Conservation (phyloP, 1,140 invertebrate species). For the Drosophila rufa region DNA sequence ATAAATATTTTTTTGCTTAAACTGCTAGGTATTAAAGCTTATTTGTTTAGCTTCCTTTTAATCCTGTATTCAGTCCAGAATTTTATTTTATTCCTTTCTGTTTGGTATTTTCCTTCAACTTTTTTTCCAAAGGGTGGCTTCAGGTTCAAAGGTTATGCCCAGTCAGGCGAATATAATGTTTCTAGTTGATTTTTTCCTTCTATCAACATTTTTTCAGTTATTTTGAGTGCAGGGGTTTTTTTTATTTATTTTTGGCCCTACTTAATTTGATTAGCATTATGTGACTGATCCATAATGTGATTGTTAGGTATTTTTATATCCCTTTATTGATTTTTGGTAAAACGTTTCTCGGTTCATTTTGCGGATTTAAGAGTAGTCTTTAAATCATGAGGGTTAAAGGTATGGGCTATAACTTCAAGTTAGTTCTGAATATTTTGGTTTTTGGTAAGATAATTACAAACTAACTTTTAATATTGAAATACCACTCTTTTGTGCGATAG, state of each 20-base stretch:
- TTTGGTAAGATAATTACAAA: too few species aligned
- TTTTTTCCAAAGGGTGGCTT: background rate
- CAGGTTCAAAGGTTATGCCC: slow-evolving; percentile 59
- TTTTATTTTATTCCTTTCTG: slow-evolving; percentile 1
- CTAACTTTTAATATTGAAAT: too few species aligned
- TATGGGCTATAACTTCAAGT: background rate
- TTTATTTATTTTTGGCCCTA: slow-evolving; percentile 43
- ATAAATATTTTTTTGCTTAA: too few species aligned
- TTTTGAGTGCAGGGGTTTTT: slow-evolving; percentile 22
- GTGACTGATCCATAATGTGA: background rate
- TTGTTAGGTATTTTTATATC: slow-evolving; percentile 34
- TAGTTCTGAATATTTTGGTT: background rate
- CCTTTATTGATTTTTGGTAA: slow-evolving; percentile 53
- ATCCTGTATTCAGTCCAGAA: slow-evolving; percentile 13
- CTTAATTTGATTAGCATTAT: slow-evolving; percentile 55
- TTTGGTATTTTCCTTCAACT: slow-evolving; percentile 9
- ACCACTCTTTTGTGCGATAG: background rate
- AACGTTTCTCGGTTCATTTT: slow-evolving; percentile 60
- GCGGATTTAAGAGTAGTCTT: background rate
- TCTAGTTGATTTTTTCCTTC: slow-evolving; percentile 69
- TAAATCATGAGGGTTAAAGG: background rate
- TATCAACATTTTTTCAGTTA: slow-evolving; percentile 37
- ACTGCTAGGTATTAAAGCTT: too few species aligned
- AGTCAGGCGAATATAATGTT: slow-evolving; percentile 70
- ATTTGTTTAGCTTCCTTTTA: background rate